These are phyloP conservation scores for Monopterus albus DNA, from an alignment of 2,113 vertebrate species.

Conservation along the genomic window DNA sequence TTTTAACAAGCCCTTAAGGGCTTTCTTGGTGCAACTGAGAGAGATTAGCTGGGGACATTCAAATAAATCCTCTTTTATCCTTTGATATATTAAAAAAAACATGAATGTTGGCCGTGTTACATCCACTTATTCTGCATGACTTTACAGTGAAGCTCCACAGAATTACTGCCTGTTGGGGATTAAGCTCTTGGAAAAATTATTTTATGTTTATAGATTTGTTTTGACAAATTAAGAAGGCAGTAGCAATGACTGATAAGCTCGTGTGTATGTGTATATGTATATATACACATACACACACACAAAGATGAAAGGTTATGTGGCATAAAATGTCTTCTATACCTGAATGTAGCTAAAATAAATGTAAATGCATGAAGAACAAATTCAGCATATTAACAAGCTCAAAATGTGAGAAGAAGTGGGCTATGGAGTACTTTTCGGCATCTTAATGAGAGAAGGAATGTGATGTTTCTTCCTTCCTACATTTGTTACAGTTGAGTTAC, in stretches of 20 bases:
- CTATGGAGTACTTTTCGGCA: constrained; percentile 24
- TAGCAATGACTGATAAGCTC: background rate
- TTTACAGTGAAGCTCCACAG: constrained; percentile 4
- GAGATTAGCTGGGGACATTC: constrained; percentile 34
- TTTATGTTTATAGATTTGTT: constrained; percentile 10
- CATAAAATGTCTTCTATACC: background rate
- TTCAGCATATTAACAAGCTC: background rate
- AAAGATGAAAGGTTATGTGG: constrained; percentile 12
- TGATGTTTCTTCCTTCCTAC: constrained; percentile 36
- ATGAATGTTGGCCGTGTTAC: background rate
- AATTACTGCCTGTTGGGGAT: constrained; percentile 16
- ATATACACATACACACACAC: background rate
- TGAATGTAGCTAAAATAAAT: background rate
- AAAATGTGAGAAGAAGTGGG: constrained; percentile 1
- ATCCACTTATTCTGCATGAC: constrained; percentile 5
- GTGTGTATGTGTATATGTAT: background rate
- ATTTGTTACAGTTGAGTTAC: constrained; percentile 44
- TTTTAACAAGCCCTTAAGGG: constrained; percentile 63
- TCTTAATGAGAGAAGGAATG: constrained; percentile 37
- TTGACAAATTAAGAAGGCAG: constrained; percentile 21
- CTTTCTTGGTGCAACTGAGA: constrained; percentile 38
- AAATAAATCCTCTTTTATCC: constrained; percentile 16
- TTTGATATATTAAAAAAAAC: constrained; percentile 16
- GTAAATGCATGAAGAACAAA: background rate
- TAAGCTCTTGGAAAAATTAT: background rate